Evolutionary conservation across 2,888 invertebrate genomes (phyloP), one percentile per base, ranked within the genome.

Genomic region (Julus scandinavius): DNA sequence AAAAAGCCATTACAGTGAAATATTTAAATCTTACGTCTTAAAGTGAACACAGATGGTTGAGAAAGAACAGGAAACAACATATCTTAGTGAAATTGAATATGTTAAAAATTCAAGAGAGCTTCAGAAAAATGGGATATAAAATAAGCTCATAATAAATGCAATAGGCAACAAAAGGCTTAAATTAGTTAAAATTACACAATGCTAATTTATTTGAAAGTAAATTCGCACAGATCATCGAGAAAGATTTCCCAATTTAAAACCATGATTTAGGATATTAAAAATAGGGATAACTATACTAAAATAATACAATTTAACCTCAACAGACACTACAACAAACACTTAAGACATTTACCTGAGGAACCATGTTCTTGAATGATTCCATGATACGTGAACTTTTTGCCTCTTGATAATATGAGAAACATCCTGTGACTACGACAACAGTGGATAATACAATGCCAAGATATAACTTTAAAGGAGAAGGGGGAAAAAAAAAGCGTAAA

Each of bases 331-430:
- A 45, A 45, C 7, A 45, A 45, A 45, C 7, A 45, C 7, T 45
- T 7, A 83, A 83, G 15, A 83, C 20, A 40, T 89, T 90, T 29
- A 91, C 91, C 91, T 93, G 95, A 0, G 96, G 96, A 13, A 96
- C 94, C 92, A 94, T 92, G 91, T 93, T 93, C 90, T 93, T 93
- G 91, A 94, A 94, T 85, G 93, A 93, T 90, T 94, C 94, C 94
- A 94, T 94, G 91, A 94, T 94, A 89, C 92, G 92, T 83, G 93
- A 93, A 90, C 93, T 93, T 91, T 94, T 93, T 80, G 93, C 93
- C 90, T 94, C 94, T 92, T 94, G 94, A 91, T 93, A 94, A 91
- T 94, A 94, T 17, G 94, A 94, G 91, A 94, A 94, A 90, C 92
- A 91, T 63, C 94, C 94, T 87, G 94, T 93, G 86, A 94, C 92